Evolutionary conservation across 2,113 vertebrate genomes (phyloP), one percentile per base, ranked within the genome.

Genomic region (Chunga burmeisteri): DNA sequence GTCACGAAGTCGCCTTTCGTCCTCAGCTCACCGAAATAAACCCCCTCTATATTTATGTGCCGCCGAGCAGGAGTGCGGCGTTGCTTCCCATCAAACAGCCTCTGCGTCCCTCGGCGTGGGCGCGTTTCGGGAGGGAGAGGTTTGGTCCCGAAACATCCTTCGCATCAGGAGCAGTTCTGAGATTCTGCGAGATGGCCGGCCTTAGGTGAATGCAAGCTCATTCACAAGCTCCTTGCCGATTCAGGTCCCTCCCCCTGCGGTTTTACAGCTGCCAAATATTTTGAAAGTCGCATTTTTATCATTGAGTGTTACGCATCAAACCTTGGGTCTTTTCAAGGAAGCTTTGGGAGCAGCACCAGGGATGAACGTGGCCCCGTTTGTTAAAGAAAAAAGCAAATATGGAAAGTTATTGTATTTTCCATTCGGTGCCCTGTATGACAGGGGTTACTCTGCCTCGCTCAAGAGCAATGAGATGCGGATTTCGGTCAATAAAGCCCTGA

Each of bases 81-180:
- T 36, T 70, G 25, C 52, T 71, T 86, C 65, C 47, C 4, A 0
- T 63, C 62, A 38, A 25, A 29, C 44, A 36, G 20, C 53, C 50
- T n/a, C 59, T 32, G 49, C 4, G 4, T 58, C 56, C 38, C 25
- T 40, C 0, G 19, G 15, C 2, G 3, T 14, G 29, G 88, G 47
- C 2, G 0, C 5, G 0, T 86, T 75, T 62, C 0, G 1, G 80
- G 65, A 88, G 72, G 75, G 86, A 86, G 91, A 67, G 65, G n/a
- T 74, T 95, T 81, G 47, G 52, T 66, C 80, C 92, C 94, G 46
- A 72, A 94, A 67, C 80, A 49, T 70, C 79, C 73, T 88, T 77
- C 16, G 3, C 50, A 11, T 61, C 56, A 42, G 84, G 61, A 91
- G 73, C 0, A 0, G 78, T 47, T 75, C 16, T 30, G 81, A n/a